Conservation (phyloP, 2,888 invertebrate species). For the Hecatera dysodea region DNA sequence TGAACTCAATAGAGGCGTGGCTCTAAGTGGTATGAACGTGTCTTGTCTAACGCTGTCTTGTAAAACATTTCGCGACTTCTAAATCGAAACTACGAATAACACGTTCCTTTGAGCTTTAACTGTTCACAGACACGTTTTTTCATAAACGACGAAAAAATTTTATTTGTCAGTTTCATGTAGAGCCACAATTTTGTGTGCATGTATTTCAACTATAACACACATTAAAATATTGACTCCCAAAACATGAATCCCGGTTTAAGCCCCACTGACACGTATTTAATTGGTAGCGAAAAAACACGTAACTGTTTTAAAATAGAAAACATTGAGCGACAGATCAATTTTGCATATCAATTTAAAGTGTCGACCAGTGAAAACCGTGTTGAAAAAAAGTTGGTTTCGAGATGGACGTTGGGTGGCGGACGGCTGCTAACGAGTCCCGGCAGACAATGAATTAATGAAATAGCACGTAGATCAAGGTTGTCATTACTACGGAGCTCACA, state of each 20-base stretch:
- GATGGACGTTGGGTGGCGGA: background rate
- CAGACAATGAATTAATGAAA: slow-evolving; percentile 41
- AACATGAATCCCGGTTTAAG: slow-evolving; percentile 29
- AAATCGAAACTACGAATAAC: background rate
- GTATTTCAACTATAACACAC: slow-evolving; percentile 38
- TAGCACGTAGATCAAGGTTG: slow-evolving; percentile 62
- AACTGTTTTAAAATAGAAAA: slow-evolving; percentile 40
- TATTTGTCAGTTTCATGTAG: slow-evolving; percentile 7
- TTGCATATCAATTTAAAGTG: slow-evolving; percentile 42
- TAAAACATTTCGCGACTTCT: slow-evolving; percentile 9
- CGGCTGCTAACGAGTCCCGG: slow-evolving; percentile 17
- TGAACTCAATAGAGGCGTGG: slow-evolving; percentile 44
- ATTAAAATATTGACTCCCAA: slow-evolving; percentile 41
- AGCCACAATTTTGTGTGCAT: slow-evolving; percentile 13
- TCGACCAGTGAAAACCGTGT: background rate
- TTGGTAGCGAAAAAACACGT: slow-evolving; percentile 25
- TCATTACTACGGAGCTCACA: slow-evolving; percentile 54
- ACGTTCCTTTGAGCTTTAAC: background rate
- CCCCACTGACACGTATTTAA: slow-evolving; percentile 25
- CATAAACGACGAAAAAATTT: slow-evolving; percentile 12
- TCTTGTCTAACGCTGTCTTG: slow-evolving; percentile 25
- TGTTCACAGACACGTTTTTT: background rate
- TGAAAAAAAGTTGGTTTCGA: slow-evolving; percentile 22
- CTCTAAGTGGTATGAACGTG: slow-evolving; percentile 40
- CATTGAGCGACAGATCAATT: slow-evolving; percentile 37